These are phyloP conservation scores for Erynnis tages DNA, from an alignment of 2,888 invertebrate species.

Conservation along the genomic window DNA sequence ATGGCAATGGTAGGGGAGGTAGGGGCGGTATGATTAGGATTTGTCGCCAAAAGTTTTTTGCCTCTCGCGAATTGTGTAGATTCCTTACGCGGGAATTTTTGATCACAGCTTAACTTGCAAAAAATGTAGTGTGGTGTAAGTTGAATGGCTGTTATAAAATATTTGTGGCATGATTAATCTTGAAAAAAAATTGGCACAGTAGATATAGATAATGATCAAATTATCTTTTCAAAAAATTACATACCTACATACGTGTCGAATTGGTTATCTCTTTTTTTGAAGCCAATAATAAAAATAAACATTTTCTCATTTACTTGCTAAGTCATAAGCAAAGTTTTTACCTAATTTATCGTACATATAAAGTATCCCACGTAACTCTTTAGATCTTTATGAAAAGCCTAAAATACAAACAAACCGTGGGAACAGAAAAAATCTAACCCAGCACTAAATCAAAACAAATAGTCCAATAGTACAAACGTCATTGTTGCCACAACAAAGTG, in stretches of 20 bases:
- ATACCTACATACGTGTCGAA: too few relatives aligned
- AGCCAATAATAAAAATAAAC: too few relatives aligned
- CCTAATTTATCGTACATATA: too few relatives aligned
- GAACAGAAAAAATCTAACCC: slow-evolving; percentile 45
- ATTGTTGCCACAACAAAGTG: slow-evolving; percentile 80
- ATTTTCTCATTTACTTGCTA: too few relatives aligned
- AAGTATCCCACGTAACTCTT: too few relatives aligned
- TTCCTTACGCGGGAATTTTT: slow-evolving; percentile 44
- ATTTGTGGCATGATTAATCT: too few relatives aligned
- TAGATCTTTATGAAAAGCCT: not conserved
- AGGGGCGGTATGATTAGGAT: slow-evolving; percentile 64
- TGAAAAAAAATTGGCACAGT: too few relatives aligned
- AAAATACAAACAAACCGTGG: slow-evolving; percentile 44
- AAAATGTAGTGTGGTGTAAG: slow-evolving; percentile 14
- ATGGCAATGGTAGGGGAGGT: slow-evolving; percentile 54
- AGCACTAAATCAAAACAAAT: slow-evolving; percentile 73
- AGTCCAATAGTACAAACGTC: slow-evolving; percentile 65
- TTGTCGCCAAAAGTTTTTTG: slow-evolving; percentile 56
- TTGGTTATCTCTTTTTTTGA: too few relatives aligned
- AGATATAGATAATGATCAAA: too few relatives aligned
- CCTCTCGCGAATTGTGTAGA: slow-evolving; percentile 41
- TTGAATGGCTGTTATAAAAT: not conserved
- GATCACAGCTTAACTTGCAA: slow-evolving; percentile 34
- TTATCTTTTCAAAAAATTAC: too few relatives aligned
- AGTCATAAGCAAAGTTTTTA: too few relatives aligned